Percentiles rank a stretch among this genome's conserved stretches.
These are phyloP conservation scores for Centropyge bicolor DNA, from an alignment of 2,797 vertebrate genomes.

Conservation along the genomic window DNA sequence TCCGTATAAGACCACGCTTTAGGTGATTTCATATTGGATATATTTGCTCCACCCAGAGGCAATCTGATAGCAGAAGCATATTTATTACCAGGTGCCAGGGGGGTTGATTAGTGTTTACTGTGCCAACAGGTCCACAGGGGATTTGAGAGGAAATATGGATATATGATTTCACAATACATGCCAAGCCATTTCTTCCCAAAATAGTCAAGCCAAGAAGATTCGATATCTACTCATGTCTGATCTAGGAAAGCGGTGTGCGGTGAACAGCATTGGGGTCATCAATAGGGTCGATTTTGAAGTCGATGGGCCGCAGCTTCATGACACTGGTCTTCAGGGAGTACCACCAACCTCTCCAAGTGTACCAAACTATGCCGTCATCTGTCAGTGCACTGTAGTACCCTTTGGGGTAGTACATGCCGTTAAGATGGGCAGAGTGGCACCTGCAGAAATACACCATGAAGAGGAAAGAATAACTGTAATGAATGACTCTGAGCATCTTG, in stretches of 20 bases:
- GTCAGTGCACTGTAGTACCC: slow-evolving; percentile 89
- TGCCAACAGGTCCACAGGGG: not conserved
- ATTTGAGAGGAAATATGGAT: slow-evolving; percentile 1
- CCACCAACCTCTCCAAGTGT: slow-evolving; percentile 97
- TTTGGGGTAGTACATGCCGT: slow-evolving; percentile 88
- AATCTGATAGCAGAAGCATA: slow-evolving; percentile 2
- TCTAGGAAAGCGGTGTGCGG: slow-evolving; percentile 22
- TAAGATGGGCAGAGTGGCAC: slow-evolving; percentile 95
- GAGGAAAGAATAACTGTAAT: not conserved
- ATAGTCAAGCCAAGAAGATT: not conserved
- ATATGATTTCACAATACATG: not conserved
- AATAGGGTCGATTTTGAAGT: slow-evolving; percentile 70
- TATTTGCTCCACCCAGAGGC: not conserved
- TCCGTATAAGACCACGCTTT: not conserved
- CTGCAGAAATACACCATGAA: slow-evolving; percentile 70
- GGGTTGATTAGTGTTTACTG: not conserved
- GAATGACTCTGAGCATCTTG: not conserved
- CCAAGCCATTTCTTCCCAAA: slow-evolving; percentile 9
- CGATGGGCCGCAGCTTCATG: slow-evolving; percentile 92
- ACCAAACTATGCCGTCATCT: slow-evolving; percentile 94
- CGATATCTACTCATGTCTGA: not conserved
- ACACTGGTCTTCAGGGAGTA: slow-evolving; percentile 93
- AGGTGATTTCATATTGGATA: not conserved
- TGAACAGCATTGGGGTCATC: slow-evolving; percentile 75
- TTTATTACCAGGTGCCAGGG: not conserved